phyloP scores from a whole-genome alignment of 2,113 vertebrate genomes.

The Arenaria interpres region DNA sequence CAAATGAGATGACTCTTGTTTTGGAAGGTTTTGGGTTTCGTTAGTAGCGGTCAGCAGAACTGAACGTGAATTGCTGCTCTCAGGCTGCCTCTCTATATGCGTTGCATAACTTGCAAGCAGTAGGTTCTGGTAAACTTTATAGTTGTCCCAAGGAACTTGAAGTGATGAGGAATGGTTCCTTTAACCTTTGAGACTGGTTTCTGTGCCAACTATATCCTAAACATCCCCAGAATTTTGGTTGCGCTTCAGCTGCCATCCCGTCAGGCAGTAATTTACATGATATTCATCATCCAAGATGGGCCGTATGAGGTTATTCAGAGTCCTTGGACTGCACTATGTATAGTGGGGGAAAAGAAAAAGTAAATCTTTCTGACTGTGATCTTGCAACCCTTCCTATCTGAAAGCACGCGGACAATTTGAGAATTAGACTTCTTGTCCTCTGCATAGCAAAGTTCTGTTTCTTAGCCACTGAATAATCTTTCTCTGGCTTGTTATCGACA shows the following conservation, averaged over 20 bases:
- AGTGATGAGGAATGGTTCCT: neutral
- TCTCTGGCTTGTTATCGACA: neutral
- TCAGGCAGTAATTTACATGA: neutral
- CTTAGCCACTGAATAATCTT: neutral
- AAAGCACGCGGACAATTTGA: neutral
- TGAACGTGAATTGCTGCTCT: neutral
- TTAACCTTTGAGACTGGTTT: neutral
- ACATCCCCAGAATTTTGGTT: neutral
- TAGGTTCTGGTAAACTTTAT: neutral
- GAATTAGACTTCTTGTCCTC: neutral
- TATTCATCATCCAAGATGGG: neutral
- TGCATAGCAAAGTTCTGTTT: neutral
- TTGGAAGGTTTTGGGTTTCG: neutral
- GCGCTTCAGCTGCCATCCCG: neutral
- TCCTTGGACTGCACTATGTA: neutral
- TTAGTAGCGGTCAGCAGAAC: neutral
- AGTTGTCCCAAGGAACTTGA: neutral
- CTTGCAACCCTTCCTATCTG: neutral
- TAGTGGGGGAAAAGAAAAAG: no score
- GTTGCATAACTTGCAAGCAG: neutral
- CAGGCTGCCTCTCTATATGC: neutral
- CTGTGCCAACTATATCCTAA: rapidly evolving
- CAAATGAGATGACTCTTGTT: neutral
- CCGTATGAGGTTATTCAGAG: neutral
- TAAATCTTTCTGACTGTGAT: neutral